Conservation (phyloP, 2,797 vertebrate species). For the Melanotaenia parkinsoni region DNA sequence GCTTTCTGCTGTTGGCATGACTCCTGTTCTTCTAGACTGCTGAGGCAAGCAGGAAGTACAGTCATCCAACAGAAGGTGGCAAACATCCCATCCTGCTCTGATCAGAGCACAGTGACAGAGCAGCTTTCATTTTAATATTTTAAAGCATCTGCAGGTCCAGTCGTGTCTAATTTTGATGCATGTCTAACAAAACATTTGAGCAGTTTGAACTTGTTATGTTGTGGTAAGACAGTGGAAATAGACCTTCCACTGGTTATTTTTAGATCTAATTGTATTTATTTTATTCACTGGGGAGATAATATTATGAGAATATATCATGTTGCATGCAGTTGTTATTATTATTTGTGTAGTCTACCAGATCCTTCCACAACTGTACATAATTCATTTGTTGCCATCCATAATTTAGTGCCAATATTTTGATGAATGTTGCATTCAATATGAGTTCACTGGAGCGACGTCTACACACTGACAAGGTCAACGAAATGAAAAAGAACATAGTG, state of each 20-base stretch:
- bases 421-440: background rate
- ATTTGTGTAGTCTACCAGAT: background rate
- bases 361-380: background rate
- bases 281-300: background rate
- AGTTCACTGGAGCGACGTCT: background rate
- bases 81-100: constrained; percentile 40
- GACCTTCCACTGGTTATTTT: background rate
- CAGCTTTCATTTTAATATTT: constrained; percentile 8
- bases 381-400: background rate
- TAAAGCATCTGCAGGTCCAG: background rate
- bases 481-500: background rate
- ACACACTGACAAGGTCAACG: background rate
- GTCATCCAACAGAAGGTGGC: constrained; percentile 34
- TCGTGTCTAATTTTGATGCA: background rate
- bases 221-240: background rate
- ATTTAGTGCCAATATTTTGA: background rate
- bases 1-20: constrained; percentile 31
- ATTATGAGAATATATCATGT: background rate
- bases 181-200: background rate
- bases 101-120: constrained; percentile 5
- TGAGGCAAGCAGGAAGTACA: constrained; percentile 58
- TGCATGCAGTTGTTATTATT: background rate
- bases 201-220: background rate
- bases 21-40: constrained; percentile 38
- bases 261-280: background rate